Evolutionary conservation across 2,797 vertebrate genomes (phyloP).

Genomic region (Glossophaga mutica): DNA sequence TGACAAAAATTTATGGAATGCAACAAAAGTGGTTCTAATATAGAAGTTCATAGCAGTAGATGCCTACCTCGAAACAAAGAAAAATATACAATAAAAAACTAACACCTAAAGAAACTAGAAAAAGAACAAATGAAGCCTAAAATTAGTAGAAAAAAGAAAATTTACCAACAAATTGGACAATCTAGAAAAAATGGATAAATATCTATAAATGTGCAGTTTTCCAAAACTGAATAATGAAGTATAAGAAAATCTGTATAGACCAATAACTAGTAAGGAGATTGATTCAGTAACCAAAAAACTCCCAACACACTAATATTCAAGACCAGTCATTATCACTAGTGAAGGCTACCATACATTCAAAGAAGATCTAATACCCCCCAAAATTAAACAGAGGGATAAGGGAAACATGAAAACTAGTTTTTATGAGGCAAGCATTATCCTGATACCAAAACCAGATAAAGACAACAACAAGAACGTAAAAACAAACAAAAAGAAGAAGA

Average conservation of each 20-base stretch:
- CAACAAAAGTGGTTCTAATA: not conserved
- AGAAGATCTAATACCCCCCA: not conserved
- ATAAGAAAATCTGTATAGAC: too few species aligned
- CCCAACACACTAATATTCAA: not conserved
- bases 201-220: not conserved
- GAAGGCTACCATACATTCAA: not conserved
- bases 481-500: not conserved
- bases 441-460: not conserved
- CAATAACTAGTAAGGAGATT: not conserved
- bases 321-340: not conserved
- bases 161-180: not conserved
- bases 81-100: too few species aligned
- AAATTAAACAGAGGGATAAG: not conserved
- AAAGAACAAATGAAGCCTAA: too few species aligned
- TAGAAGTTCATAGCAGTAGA: too few species aligned
- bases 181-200: not conserved
- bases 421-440: not conserved
- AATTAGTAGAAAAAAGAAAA: not conserved
- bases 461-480: not conserved
- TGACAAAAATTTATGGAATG: not conserved
- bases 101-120: too few species aligned
- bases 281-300: not conserved
- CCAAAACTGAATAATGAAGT: too few species aligned
- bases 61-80: too few species aligned
- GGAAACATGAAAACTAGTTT: not conserved